Evolutionary conservation across 2,113 vertebrate genomes (phyloP), one percentile per base, ranked within the genome.

Genomic region (Galbula dea): DNA sequence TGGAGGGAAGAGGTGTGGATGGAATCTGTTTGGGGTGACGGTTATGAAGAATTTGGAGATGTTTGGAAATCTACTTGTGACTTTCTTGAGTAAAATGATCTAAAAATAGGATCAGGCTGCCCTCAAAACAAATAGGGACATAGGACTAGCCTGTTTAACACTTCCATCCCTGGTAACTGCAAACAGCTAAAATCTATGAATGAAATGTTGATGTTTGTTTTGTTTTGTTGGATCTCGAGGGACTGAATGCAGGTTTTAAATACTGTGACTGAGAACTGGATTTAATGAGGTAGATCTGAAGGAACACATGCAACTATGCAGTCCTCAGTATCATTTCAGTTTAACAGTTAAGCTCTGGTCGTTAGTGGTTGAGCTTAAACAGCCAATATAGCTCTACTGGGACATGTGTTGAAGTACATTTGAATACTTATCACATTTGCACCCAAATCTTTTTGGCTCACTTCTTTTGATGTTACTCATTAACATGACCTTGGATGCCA

Each of bases 1-100:
- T 7, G 26, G 30, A 85, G 12, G 46, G 24, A 10, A 0, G 2
- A 39, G 41, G 7, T 1, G 2, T 3, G 19, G 18, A 12, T 54
- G 34, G 37, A 39, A 19, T 74, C 45, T 9, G 2, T 8, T 15
- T 24, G 52, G 59, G 62, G 7, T 16, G 43, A n/a, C 15, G 11
- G 21, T n/a, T 13, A 3, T 13, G 34, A 76, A 43, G 48, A 43
- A 39, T 34, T 58, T 11, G 5, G 16, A 41, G 43, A 6, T 8
- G 2, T 21, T 58, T 67, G 24, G 65, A 24, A 37, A 48, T 69
- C 61, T 72, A 27, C 5, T 75, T 17, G 24, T 68, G 27, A 34
- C 29, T 63, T 76, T 23, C 9, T 54, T 29, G 11, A 80, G 29
- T 10, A 32, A 86, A 65, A 18, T 7, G 8, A 46, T 41, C n/a